Evolutionary conservation across 37 sponge, comb jelly and placozoan genomes (phyloP), one percentile per base, ranked within the genome.

Genomic region (Spongilla lacustris): DNA sequence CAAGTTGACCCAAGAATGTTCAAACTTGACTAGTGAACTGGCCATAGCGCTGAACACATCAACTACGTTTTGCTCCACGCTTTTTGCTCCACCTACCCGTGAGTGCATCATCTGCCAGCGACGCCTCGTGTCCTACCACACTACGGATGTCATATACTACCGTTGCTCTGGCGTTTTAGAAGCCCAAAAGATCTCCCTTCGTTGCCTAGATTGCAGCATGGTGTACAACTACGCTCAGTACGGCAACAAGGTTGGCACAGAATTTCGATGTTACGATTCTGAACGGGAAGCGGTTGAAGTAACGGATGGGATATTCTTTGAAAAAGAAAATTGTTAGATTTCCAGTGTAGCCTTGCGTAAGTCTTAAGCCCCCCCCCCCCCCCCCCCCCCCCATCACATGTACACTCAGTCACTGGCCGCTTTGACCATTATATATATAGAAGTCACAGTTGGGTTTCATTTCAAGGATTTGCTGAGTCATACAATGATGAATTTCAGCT

Each of bases 301-400:
- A 24, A 68, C 85, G 5, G 85, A 84, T 33, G 58, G 37, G 24
- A 37, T 76, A 22, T 84, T 67, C 28, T 84, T 84, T 76, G 36
- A 38, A 36, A 34, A 46, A 46, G 85, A 19, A 25, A 50, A 24
- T 24, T 83, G 73, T 33, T 83, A 31, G 74, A 83, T 28, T 46
- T 72, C 67, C 83, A 83, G 83, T 83, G 83, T 33, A 50, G 58
- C 46, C 74, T 83, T 49, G 83, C 83, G 83, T 83, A 83, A 83
- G 83, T 72, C 34, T 70, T 69, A 25, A 69, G 41, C 46, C 46
- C 46, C 46, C 46, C 46, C 46, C 46, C 46, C 46, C 46, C 46
- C 46, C 46, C 46, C 46, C 46, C 46, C 46, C 46, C 46, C 46
- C 46, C 46, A 46, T 46, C 46, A 46, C 46, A 46, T 46, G 46